Evolutionary conservation across 2,113 vertebrate species (phyloP).

Genomic region (Petrocephalus microphthalmus): DNA sequence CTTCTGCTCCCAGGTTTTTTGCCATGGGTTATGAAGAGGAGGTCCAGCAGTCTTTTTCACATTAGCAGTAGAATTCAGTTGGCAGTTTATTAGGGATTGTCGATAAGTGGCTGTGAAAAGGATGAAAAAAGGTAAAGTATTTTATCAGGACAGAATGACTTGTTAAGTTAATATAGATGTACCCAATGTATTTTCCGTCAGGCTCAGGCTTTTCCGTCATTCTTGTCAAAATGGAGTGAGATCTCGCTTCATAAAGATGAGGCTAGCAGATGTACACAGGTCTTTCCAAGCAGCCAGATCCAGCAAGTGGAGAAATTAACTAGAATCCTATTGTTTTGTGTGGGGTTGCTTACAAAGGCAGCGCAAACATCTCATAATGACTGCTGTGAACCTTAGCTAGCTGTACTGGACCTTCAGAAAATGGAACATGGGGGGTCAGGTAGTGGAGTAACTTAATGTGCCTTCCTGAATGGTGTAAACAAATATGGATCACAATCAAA

Average conservation of each 20-base stretch:
- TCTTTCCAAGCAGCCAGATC: neutral
- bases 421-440: neutral
- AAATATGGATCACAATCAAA: neutral
- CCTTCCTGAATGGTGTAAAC: neutral
- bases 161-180: neutral
- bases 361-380: neutral
- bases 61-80: neutral
- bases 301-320: neutral
- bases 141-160: neutral
- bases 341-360: neutral
- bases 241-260: neutral
- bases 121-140: neutral
- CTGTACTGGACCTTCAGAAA: neutral
- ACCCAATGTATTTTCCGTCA: neutral
- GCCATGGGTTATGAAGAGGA: neutral
- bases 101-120: constrained; percentile 9
- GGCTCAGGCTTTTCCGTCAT: neutral
- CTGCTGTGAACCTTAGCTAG: constrained; percentile 13
- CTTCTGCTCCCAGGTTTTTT: neutral
- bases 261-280: neutral
- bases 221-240: neutral
- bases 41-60: neutral
- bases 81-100: constrained; percentile 7
- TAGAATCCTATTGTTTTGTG: neutral
- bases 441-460: neutral